phyloP scores from a whole-genome alignment of 2,888 invertebrate species.

The Caenorhabditis japonica region DNA sequence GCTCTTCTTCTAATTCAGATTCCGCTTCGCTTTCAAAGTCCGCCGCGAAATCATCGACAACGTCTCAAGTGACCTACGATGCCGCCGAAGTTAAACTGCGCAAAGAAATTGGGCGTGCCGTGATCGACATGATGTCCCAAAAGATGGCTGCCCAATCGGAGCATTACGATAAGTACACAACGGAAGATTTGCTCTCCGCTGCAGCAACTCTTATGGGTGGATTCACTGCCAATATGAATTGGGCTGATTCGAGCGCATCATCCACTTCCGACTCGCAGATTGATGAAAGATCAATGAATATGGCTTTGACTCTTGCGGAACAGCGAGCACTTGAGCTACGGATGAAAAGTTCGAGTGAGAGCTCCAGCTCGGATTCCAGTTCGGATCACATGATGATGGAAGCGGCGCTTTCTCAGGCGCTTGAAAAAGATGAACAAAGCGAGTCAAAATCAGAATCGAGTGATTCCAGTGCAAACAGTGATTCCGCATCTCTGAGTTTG shows the following conservation, averaged over 20 bases:
- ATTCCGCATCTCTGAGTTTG: conserved; percentile 22
- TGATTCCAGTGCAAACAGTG: conserved; percentile 16
- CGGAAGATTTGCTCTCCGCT: conserved; percentile 22
- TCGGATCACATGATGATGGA: conserved; percentile 14
- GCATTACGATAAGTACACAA: conserved; percentile 31
- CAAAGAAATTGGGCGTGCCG: conserved; percentile 22
- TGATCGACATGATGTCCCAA: conserved; percentile 20
- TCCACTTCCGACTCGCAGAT: conserved; percentile 28
- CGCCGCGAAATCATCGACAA: neutral
- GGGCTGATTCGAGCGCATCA: conserved; percentile 30
- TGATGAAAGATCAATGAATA: conserved; percentile 25
- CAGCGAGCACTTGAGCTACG: conserved; percentile 23
- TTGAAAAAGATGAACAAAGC: neutral
- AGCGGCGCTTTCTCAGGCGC: conserved; percentile 1
- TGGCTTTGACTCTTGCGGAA: conserved; percentile 26
- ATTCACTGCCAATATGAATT: conserved; percentile 23
- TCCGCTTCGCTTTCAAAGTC: conserved; percentile 10
- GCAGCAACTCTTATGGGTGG: conserved; percentile 35
- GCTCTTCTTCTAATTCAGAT: neutral
- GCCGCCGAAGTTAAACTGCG: conserved; percentile 28
- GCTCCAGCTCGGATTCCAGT: conserved; percentile 8
- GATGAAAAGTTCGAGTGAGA: conserved; percentile 1
- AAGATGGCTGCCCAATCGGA: conserved; percentile 36
- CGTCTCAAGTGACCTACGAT: conserved; percentile 9
- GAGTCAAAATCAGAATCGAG: conserved; percentile 16